Conservation (phyloP, 2,888 invertebrate genomes). For the Polyommatus icarus region DNA sequence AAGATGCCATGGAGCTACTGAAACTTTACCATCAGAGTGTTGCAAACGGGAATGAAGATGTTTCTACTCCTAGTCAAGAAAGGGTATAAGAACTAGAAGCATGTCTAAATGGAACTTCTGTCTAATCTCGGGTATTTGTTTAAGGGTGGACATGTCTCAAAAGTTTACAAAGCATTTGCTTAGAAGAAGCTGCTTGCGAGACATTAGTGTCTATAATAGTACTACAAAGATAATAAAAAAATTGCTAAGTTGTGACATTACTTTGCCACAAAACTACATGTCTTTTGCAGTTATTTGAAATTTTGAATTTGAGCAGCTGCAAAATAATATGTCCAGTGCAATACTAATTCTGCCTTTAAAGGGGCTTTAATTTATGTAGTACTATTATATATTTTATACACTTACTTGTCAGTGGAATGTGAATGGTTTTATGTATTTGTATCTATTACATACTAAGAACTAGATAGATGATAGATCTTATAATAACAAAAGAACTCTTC, state of each 20-base stretch:
- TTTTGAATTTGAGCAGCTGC: background rate
- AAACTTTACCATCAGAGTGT: conserved; percentile 85
- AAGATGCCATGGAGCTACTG: conserved; percentile 91
- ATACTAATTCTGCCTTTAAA: background rate
- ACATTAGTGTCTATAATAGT: conserved; percentile 16
- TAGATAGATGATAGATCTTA: background rate
- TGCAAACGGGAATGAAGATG: conserved; percentile 73
- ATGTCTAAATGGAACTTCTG: conserved; percentile 42
- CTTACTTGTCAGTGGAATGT: background rate
- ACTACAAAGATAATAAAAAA: background rate
- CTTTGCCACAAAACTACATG: background rate
- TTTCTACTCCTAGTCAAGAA: conserved; percentile 72
- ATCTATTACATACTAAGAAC: background rate
- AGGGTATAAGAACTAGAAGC: conserved; percentile 55
- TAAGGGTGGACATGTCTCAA: conserved; percentile 71
- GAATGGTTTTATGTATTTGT: background rate
- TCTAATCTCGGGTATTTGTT: conserved; percentile 64
- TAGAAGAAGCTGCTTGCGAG: background rate
- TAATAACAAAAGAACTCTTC: background rate
- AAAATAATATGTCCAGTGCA: background rate
- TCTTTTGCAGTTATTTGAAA: background rate
- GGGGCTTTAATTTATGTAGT: background rate
- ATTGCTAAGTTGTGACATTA: background rate
- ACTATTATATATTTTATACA: background rate
- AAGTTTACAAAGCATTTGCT: conserved; percentile 68